These are phyloP conservation scores for Callipepla californica DNA, from an alignment of 2,113 vertebrate genomes.

Conservation along the genomic window DNA sequence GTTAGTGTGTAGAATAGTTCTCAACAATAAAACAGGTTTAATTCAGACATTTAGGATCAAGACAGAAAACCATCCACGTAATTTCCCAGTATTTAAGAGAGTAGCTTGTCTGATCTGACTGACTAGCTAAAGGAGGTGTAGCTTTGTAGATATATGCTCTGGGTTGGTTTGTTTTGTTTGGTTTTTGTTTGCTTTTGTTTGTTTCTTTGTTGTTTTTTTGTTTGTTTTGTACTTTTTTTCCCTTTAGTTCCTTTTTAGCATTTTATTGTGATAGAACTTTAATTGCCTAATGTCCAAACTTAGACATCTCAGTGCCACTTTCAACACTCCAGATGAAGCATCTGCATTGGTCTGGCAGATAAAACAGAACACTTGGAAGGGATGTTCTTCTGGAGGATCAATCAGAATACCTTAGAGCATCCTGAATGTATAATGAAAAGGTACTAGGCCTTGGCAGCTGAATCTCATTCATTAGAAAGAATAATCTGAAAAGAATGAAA, in stretches of 20 bases:
- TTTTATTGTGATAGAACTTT: neutral
- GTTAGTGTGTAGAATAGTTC: neutral
- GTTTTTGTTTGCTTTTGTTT: no score
- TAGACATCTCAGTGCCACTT: neutral
- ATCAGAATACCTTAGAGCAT: neutral
- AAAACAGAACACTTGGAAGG: neutral
- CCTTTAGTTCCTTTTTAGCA: no score
- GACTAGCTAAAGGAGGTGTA: neutral
- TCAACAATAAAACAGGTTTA: neutral
- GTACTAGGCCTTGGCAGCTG: neutral
- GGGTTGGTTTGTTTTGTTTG: no score
- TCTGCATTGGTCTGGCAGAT: neutral
- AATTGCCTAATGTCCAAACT: neutral
- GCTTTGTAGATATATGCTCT: neutral
- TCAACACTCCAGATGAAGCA: neutral
- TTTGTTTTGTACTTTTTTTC: neutral
- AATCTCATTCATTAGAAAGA: neutral
- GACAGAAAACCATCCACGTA: neutral
- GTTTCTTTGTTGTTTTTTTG: no score
- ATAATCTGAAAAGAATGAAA: neutral
- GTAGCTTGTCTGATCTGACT: neutral
- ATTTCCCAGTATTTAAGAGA: neutral
- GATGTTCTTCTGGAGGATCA: fast-evolving
- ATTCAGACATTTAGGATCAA: neutral
- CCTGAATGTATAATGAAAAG: neutral